phyloP scores from a whole-genome alignment of 1,140 invertebrate species.

The Planococcus citri region DNA sequence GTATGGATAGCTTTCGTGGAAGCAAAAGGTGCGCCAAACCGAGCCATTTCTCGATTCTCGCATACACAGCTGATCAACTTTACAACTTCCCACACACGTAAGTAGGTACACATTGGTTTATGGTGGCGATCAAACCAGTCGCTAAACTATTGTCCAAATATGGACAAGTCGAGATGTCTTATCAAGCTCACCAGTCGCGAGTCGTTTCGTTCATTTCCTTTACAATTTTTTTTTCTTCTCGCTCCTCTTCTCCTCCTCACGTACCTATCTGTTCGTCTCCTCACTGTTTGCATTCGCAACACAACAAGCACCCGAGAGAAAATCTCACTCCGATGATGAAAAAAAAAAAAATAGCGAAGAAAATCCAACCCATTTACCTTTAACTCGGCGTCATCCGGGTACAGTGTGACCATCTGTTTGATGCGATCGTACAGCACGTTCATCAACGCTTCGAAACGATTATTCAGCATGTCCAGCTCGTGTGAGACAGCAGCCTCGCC shows the following conservation, averaged over 20 bases:
- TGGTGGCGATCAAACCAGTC: too few relatives aligned
- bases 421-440: slow-evolving; percentile 52
- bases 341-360: too few relatives aligned
- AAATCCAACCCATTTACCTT: slow-evolving; percentile 36
- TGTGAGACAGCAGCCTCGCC: slow-evolving; percentile 70
- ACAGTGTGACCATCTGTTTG: slow-evolving; percentile 36
- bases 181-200: too few relatives aligned
- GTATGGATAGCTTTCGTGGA: too few relatives aligned
- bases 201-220: not conserved
- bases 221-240: not conserved
- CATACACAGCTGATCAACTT: not conserved
- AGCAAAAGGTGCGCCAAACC: not conserved
- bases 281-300: too few relatives aligned
- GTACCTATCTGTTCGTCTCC: too few relatives aligned
- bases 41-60: too few relatives aligned
- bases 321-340: too few relatives aligned
- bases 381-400: slow-evolving; percentile 36
- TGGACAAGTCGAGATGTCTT: not conserved
- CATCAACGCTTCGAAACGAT: slow-evolving; percentile 60
- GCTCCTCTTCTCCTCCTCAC: not conserved
- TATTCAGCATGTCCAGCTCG: slow-evolving; percentile 75
- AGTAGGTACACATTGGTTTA: too few relatives aligned
- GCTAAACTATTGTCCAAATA: not conserved
- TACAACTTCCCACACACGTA: not conserved
- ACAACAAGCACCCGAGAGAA: too few relatives aligned